Conservation (phyloP, 2,797 vertebrate genomes). For the Eurystomus glaucurus region DNA sequence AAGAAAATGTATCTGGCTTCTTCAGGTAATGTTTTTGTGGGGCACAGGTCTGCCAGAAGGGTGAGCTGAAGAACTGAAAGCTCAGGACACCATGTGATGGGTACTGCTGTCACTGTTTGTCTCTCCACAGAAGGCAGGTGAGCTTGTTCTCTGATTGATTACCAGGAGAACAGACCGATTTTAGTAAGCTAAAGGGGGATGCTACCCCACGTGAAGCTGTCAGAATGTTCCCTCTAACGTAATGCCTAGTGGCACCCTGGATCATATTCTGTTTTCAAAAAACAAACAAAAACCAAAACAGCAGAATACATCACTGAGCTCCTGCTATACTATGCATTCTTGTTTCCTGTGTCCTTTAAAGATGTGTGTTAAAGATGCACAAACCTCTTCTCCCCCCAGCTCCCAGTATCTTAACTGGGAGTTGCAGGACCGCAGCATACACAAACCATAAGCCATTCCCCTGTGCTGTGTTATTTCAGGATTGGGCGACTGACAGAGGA, state of each 20-base stretch:
- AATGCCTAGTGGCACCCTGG: background rate
- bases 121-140: background rate
- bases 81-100: background rate
- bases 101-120: background rate
- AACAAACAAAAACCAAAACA: background rate
- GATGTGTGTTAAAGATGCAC: background rate
- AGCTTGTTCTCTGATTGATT: background rate
- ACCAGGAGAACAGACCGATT: background rate
- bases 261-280: background rate
- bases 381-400: background rate
- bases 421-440: background rate
- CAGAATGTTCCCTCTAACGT: background rate
- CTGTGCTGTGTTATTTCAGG: background rate
- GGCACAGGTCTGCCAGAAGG: background rate
- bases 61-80: background rate
- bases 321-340: background rate
- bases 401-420: background rate
- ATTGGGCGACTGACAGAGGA: background rate
- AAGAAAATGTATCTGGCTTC: background rate
- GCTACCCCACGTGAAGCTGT: fast-evolving
- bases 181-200: background rate
- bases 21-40: background rate
- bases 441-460: fast-evolving
- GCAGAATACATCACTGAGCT: background rate
- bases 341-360: background rate